Evolutionary conservation across 1,140 invertebrate species (phyloP), one percentile per base, ranked within the genome.

Genomic region (Dendrolimus punctatus): DNA sequence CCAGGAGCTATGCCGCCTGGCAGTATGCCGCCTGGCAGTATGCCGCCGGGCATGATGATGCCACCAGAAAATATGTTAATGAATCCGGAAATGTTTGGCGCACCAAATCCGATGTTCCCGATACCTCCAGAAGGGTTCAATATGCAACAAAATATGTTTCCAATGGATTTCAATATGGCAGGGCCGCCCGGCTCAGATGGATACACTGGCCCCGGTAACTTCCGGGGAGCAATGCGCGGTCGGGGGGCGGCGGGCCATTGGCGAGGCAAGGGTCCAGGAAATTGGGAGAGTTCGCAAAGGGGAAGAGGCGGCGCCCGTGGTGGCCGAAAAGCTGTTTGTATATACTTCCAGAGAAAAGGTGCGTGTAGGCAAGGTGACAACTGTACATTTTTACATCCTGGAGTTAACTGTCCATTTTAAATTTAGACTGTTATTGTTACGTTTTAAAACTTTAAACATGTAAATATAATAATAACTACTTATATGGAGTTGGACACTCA

Each of bases 351-450:
- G 68, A 92, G 93, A 67, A 90, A 90, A 64, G 93, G 94, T 2
- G 93, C 90, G 56, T 95, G 94, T 80, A 85, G 93, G 51, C 90
- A 93, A 68, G 92, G 92, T 10, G 93, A 93, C 54, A 93, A 92
- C 62, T 95, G 94, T 76, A 90, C 92, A 48, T 95, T 92, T 74
- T 80, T 95, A 61, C 94, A 95, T 88, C 93, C 93, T 36, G 91
- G 91, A 56, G 90, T 90, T 8, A 92, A 92, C 80, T 89, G 89
- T 64, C 89, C 89, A 39, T 87, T 70, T 73, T 88, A 80, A 77
- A 49, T 43, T 10, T 53, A 36, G 6, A 10, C 54, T 51, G 58
- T 9, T 51, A 36, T 57, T 6, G 41, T 41, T 46, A 4, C 8
- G 54, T 7, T 8, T 61, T 23, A 23, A 23, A 39, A 44, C 5